Evolutionary conservation across 2,797 vertebrate genomes (phyloP).

Genomic region (Spea hammondii): DNA sequence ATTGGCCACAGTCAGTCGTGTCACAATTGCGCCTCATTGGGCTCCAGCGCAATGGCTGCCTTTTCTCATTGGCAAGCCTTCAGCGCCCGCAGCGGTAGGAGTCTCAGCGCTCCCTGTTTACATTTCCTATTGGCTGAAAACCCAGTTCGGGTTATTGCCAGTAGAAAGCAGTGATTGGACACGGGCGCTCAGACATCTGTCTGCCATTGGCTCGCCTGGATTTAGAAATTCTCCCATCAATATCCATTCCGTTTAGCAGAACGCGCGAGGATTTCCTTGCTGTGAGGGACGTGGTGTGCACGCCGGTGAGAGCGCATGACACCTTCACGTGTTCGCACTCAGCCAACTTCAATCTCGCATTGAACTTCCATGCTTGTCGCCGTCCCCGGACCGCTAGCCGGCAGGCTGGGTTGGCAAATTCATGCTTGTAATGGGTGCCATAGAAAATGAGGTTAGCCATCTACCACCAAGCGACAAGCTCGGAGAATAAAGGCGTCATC

Average conservation of each 20-base stretch:
- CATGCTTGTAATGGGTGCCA: conserved; percentile 13
- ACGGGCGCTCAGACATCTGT: conserved; percentile 9
- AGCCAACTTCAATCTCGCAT: conserved; percentile 21
- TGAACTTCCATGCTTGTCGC: conserved; percentile 5
- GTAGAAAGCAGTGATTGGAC: conserved; percentile 26
- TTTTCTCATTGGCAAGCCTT: conserved; percentile 26
- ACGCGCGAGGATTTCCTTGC: conserved; percentile 16
- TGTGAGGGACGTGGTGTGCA: not conserved
- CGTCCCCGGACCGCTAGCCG: not conserved
- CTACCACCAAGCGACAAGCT: conserved; percentile 10
- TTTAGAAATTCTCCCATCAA: conserved; percentile 26
- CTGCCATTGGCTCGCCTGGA: conserved; percentile 33
- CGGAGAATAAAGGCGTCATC: conserved; percentile 10
- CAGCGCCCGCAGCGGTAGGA: conserved; percentile 43
- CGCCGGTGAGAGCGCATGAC: not conserved
- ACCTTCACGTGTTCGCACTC: conserved; percentile 12
- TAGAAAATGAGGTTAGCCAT: conserved; percentile 10
- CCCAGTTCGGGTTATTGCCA: conserved; percentile 12
- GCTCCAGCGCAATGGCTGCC: not conserved
- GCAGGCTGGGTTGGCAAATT: not conserved
- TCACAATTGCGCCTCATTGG: conserved; percentile 17
- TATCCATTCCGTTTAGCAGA: conserved; percentile 21
- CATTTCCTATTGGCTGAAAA: conserved; percentile 30
- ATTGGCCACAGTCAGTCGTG: conserved; percentile 17
- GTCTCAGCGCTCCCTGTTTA: conserved; percentile 21